Evolutionary conservation across 1,140 invertebrate genomes (phyloP).

Genomic region (Ephestia elutella): DNA sequence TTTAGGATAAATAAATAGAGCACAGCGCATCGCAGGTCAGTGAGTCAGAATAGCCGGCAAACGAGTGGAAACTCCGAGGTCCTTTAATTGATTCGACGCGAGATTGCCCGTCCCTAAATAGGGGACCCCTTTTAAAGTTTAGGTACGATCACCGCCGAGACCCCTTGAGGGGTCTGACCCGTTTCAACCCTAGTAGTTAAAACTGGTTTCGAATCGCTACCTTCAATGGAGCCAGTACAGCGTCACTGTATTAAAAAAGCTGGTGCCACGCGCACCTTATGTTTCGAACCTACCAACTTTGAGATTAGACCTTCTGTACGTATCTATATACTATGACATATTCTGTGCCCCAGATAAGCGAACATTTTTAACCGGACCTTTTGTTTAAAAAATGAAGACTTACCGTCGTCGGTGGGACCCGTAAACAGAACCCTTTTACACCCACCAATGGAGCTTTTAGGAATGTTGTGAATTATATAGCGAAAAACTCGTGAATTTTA

Average conservation of each 20-base stretch:
- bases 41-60: constrained; percentile 17
- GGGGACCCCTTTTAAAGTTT: too few species aligned
- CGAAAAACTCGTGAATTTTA: constrained; percentile 14
- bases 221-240: too few species aligned
- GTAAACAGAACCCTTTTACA: constrained; percentile 33
- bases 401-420: constrained; percentile 17
- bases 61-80: constrained; percentile 2
- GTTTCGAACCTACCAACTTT: too few species aligned
- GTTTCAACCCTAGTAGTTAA: too few species aligned
- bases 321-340: too few species aligned
- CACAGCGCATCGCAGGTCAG: constrained; percentile 12
- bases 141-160: too few species aligned
- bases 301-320: too few species aligned
- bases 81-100: constrained; percentile 30
- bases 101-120: constrained; percentile 19
- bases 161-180: too few species aligned
- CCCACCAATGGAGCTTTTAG: constrained; percentile 28
- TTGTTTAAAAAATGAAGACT: constrained; percentile 39
- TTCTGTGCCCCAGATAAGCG: constrained; percentile 11
- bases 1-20: constrained; percentile 14
- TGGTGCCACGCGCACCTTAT: too few species aligned
- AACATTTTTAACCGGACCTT: constrained; percentile 25
- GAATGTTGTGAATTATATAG: constrained; percentile 25
- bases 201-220: too few species aligned
- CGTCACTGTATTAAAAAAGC: too few species aligned